Evolutionary conservation across 2,797 vertebrate species (phyloP).

Genomic region (Phataginus tetradactyla): DNA sequence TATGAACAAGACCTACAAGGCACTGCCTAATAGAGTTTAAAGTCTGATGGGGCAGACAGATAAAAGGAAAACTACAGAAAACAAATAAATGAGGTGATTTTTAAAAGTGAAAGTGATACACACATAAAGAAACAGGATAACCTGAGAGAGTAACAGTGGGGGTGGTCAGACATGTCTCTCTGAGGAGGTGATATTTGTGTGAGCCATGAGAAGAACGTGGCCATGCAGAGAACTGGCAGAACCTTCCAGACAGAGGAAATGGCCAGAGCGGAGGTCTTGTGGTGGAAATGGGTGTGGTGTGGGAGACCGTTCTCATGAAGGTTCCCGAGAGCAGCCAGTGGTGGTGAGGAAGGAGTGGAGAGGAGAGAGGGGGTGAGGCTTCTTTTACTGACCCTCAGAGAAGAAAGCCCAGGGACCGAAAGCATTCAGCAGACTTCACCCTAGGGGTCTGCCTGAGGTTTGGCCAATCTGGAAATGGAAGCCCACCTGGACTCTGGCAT

Average conservation of each 20-base stretch:
- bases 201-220: not conserved
- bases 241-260: not conserved
- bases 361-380: not conserved
- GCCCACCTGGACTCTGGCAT: not conserved
- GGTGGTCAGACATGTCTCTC: not conserved
- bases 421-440: accelerated
- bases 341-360: not conserved
- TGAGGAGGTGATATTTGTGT: not conserved
- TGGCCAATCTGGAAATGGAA: not conserved
- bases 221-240: not conserved
- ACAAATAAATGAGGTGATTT: not conserved
- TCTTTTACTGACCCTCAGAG: not conserved
- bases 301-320: not conserved
- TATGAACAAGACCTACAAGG: not conserved
- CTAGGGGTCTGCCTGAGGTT: not conserved
- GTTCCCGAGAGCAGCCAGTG: not conserved
- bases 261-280: not conserved
- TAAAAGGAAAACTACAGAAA: not conserved
- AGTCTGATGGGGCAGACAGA: not conserved
- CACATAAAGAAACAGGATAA: not conserved
- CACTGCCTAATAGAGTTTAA: not conserved
- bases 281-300: not conserved
- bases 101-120: no score
- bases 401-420: not conserved
- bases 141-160: accelerated